phyloP scores from a whole-genome alignment of 1,140 invertebrate species.

The Drosophila gunungcola region DNA sequence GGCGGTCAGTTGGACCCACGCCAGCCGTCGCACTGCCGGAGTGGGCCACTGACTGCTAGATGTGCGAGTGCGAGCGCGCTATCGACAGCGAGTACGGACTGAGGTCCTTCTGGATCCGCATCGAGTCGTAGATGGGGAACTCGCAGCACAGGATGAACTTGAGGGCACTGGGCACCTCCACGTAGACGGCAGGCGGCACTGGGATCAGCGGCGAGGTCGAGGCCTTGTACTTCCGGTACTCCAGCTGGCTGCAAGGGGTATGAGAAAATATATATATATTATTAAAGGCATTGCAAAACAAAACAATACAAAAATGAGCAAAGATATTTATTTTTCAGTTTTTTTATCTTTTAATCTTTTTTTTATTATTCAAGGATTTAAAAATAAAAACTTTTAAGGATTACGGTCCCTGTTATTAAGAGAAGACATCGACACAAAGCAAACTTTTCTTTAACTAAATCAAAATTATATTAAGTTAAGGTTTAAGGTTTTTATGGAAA shows the following conservation, averaged over 20 bases:
- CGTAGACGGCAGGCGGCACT: slow-evolving; percentile 93
- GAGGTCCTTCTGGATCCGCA: slow-evolving; percentile 88
- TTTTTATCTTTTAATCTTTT: no score
- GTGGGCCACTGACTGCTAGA: slow-evolving; percentile 85
- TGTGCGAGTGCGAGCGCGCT: slow-evolving; percentile 91
- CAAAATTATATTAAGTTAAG: no score
- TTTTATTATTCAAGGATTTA: no score
- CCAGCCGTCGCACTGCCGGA: slow-evolving; percentile 68
- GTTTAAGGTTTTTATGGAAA: no score
- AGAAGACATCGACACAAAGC: no score
- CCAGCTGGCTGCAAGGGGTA: slow-evolving; percentile 87
- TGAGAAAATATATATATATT: slow-evolving; percentile 55
- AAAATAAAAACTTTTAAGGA: no score
- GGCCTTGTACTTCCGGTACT: slow-evolving; percentile 94
- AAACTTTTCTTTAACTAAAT: no score
- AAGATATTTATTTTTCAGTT: no score
- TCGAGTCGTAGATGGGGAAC: slow-evolving; percentile 93
- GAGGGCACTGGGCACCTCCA: slow-evolving; percentile 91
- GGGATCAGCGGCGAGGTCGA: slow-evolving; percentile 95
- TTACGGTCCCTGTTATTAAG: no score
- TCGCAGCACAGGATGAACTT: slow-evolving; percentile 95
- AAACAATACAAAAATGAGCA: no score
- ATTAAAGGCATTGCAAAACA: no score
- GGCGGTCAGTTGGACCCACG: slow-evolving; percentile 63
- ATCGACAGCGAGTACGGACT: slow-evolving; percentile 91